Percentiles rank a stretch among this genome's conserved stretches.
Conservation (phyloP, 1,140 invertebrate species). For the Saxidomus purpurata region DNA sequence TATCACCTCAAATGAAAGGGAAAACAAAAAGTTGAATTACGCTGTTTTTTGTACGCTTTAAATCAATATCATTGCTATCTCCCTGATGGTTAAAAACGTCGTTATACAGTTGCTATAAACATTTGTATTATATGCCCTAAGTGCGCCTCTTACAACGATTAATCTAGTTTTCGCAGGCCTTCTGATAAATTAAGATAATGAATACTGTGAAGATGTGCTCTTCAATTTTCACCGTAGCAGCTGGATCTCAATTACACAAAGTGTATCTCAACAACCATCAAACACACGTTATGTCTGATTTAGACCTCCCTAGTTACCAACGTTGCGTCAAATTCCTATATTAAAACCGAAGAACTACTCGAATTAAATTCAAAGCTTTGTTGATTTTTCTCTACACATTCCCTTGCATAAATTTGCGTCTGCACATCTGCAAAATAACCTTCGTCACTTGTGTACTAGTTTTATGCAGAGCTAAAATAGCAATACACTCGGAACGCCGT, state of each 20-base stretch:
- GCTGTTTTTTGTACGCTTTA: too few species aligned
- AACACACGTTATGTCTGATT: background rate
- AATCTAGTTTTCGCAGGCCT: slow-evolving; percentile 45
- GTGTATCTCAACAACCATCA: background rate
- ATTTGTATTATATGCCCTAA: too few species aligned
- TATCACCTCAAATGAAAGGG: too few species aligned
- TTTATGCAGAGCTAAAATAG: slow-evolving; percentile 51
- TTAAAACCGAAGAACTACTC: background rate
- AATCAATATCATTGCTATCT: too few species aligned
- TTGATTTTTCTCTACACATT: slow-evolving; percentile 29
- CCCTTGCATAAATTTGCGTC: slow-evolving; percentile 38
- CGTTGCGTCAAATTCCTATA: background rate
- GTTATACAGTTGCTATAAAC: too few species aligned
- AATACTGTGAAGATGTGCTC: slow-evolving; percentile 16
- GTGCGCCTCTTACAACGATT: background rate
- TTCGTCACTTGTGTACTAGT: slow-evolving; percentile 40
- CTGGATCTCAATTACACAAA: slow-evolving; percentile 1
- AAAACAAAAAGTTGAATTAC: too few species aligned
- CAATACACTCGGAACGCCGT: slow-evolving; percentile 19
- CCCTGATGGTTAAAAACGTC: too few species aligned
- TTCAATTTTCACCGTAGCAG: background rate
- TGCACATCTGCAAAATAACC: slow-evolving; percentile 59
- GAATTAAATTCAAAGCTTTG: background rate
- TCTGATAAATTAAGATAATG: slow-evolving; percentile 50
- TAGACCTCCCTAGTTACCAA: slow-evolving; percentile 17